phyloP scores from a whole-genome alignment of 2,888 invertebrate species.

The Abrostola triplasia region DNA sequence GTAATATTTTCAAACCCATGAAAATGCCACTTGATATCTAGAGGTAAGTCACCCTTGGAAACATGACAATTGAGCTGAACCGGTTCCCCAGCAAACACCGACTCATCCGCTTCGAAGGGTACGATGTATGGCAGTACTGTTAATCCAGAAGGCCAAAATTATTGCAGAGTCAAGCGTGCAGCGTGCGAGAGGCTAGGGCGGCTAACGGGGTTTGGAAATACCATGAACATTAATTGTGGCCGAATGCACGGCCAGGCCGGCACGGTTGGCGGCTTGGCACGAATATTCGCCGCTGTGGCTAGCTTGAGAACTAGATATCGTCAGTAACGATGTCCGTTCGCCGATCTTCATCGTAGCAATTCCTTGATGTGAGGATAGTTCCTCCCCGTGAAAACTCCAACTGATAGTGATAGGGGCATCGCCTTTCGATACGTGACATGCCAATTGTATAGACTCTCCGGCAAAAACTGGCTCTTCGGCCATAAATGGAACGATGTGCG shows the following conservation, averaged over 20 bases:
- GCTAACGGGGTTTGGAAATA: slow-evolving; percentile 73
- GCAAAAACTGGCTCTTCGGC: slow-evolving; percentile 90
- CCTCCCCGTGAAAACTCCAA: slow-evolving; percentile 92
- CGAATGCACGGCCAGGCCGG: slow-evolving; percentile 89
- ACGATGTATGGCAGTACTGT: slow-evolving; percentile 91
- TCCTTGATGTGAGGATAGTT: slow-evolving; percentile 86
- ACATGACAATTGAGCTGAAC: slow-evolving; percentile 91
- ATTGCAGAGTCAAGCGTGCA: slow-evolving; percentile 84
- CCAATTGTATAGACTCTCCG: slow-evolving; percentile 90
- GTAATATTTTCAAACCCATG: slow-evolving; percentile 89
- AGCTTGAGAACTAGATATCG: slow-evolving; percentile 89
- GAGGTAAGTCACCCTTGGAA: slow-evolving; percentile 92
- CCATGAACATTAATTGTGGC: slow-evolving; percentile 91
- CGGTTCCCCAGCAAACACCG: slow-evolving; percentile 91
- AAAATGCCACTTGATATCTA: slow-evolving; percentile 92
- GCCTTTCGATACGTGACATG: slow-evolving; percentile 90
- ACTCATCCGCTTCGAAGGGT: slow-evolving; percentile 90
- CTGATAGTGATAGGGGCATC: slow-evolving; percentile 92
- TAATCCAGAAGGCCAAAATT: slow-evolving; percentile 84
- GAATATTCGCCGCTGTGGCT: slow-evolving; percentile 92
- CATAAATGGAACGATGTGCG: slow-evolving; percentile 90
- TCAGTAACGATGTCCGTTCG: slow-evolving; percentile 90
- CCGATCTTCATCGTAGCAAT: slow-evolving; percentile 89
- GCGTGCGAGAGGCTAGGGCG: slow-evolving; percentile 78
- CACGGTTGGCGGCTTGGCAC: slow-evolving; percentile 91